Conservation (phyloP, 2,797 vertebrate genomes). For the Emys orbicularis region DNA sequence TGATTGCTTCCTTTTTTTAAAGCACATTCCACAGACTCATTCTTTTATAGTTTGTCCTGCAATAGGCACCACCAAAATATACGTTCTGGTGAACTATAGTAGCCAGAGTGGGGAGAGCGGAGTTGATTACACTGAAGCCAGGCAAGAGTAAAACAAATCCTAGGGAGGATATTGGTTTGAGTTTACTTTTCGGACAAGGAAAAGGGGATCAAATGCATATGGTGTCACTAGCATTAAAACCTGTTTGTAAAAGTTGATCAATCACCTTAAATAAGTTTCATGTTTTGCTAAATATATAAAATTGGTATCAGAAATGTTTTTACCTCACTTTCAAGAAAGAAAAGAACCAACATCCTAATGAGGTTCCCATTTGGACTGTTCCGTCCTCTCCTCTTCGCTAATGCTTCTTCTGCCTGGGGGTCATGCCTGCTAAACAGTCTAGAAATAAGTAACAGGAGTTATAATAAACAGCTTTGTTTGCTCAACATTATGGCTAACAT, state of each 20-base stretch:
- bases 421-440: conserved; percentile 97
- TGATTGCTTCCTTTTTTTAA: not conserved
- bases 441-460: conserved; percentile 63
- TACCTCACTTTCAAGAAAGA: conserved; percentile 99
- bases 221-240: not conserved
- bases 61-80: not conserved
- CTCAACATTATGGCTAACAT: not conserved
- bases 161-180: not conserved
- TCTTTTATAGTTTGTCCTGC: not conserved
- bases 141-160: not conserved
- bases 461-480: conserved; percentile 31
- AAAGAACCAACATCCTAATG: conserved; percentile 98
- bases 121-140: not conserved
- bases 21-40: not conserved
- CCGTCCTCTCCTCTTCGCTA: conserved; percentile 95
- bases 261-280: conserved; percentile 9
- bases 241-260: not conserved
- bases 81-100: not conserved
- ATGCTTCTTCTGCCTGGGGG: conserved; percentile 95
- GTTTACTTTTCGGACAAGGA: not conserved
- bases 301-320: conserved; percentile 41
- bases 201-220: not conserved
- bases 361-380: conserved; percentile 98
- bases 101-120: not conserved
- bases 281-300: conserved; percentile 44